Evolutionary conservation across 2,113 vertebrate genomes (phyloP), one percentile per base, ranked within the genome.

Genomic region (Callithrix jacchus): DNA sequence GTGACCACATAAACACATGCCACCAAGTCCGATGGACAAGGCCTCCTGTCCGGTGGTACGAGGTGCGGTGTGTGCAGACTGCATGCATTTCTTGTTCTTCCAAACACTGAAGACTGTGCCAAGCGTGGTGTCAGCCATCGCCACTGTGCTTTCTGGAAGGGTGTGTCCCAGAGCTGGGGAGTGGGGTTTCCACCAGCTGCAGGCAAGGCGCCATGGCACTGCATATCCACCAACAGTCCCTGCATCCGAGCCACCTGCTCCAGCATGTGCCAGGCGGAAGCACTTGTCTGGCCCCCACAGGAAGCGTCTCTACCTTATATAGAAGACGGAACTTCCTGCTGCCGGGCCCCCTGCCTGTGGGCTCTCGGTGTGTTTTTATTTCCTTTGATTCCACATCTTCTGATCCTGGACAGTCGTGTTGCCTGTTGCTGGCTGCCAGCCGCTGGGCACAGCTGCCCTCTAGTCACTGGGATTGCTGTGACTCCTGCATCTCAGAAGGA

Each of bases 111-210:
- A 56, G 27, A 2, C 35, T 42, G 74, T 37, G 23, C 3, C 61
- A 8, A 23, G 30, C 85, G 5, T 68, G 49, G 37, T 20, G 30
- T 80, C 82, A 70, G 0, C 0, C 8, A 0, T 18, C 61, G 14
- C 71, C 4, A 58, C 52, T 20, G 1, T 0, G 0, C 92, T 95
- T 95, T 81, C 85, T 93, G 95, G 14, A 82, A 66, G 64, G 73
- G 83, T 16, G 58, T 27, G 79, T 64, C 37, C 79, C 64, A 61
- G 64, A 68, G 58, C 66, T 81, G 21, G 45, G 32, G 71, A 40
- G 70, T 0, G 0, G 0, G 0, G 30, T 4, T 77, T 20, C 23
- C 20, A 40, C 23, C 13, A 2, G 32, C 47, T 0, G 0, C 10
- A 21, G 14, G 61, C 37, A 64, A 9, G 66, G 27, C 0, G 0